A percentile compares a stretch with the other conserved stretches of the same genome.
phyloP scores from a whole-genome alignment of 2,888 invertebrate genomes.

The Leptogaster cylindrica region DNA sequence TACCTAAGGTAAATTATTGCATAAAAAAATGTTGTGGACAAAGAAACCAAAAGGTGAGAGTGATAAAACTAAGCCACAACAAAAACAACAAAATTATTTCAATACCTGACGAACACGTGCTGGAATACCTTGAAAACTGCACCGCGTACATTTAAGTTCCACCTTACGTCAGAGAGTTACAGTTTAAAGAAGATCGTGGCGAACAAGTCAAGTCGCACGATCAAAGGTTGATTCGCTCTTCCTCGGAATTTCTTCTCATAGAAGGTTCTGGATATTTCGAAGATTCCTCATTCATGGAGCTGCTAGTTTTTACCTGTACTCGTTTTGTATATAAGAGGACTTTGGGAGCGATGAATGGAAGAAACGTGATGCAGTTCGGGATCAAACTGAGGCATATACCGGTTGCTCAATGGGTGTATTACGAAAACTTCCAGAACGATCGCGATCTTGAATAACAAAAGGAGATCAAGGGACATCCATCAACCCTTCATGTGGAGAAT shows the following conservation, averaged over 20 bases:
- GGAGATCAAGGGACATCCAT: no score
- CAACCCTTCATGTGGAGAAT: no score
- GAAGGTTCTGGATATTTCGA: no score
- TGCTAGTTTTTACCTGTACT: slow-evolving; percentile 11
- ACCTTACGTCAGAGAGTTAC: slow-evolving; percentile 26
- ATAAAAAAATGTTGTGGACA: not conserved
- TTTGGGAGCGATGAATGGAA: not conserved
- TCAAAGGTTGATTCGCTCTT: not conserved
- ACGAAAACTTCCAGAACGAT: no score
- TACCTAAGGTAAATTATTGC: not conserved
- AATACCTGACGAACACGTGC: slow-evolving; percentile 35
- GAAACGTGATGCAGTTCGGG: no score
- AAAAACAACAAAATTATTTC: slow-evolving; percentile 11
- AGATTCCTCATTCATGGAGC: slow-evolving; percentile 17
- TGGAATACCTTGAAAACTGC: slow-evolving; percentile 28
- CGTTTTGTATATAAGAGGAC: not conserved
- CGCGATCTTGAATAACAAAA: no score
- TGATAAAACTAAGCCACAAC: slow-evolving; percentile 16
- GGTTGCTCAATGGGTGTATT: no score
- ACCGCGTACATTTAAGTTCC: slow-evolving; percentile 7
- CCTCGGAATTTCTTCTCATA: not conserved
- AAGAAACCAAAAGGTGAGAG: not conserved
- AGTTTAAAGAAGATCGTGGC: slow-evolving; percentile 3
- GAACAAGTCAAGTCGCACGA: not conserved
- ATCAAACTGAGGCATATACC: no score